Evolutionary conservation across 2,113 vertebrate species (phyloP).

Genomic region (Marmota monax): DNA sequence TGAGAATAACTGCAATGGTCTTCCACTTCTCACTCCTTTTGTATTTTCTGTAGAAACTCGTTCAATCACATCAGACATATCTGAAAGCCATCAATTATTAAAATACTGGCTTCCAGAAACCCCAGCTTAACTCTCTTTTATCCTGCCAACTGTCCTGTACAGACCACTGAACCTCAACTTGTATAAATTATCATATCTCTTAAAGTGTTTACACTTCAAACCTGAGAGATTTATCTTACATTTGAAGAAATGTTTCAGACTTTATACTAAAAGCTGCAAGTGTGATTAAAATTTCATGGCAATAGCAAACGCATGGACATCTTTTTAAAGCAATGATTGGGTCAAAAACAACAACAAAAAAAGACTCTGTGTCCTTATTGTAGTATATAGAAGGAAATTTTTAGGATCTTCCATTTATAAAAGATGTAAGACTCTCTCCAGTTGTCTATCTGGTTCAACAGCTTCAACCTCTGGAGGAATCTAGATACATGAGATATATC

Average conservation of each 20-base stretch:
- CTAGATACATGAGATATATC: not conserved
- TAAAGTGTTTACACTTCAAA: not conserved
- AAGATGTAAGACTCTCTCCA: not conserved
- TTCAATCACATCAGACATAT: not conserved
- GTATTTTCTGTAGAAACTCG: not conserved
- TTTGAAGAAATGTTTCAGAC: not conserved
- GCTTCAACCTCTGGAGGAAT: not conserved
- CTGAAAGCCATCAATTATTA: not conserved
- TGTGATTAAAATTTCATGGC: conserved; percentile 34
- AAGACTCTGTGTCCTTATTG: not conserved
- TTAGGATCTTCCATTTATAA: not conserved
- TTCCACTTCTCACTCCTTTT: not conserved
- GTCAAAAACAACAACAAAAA: not conserved
- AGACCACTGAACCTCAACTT: not conserved
- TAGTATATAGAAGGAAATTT: not conserved
- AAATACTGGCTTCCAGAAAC: not conserved
- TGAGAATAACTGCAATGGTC: not conserved
- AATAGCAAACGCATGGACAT: not conserved
- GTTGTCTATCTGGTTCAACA: not conserved
- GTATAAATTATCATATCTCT: not conserved
- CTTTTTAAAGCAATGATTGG: not conserved
- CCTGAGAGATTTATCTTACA: not conserved
- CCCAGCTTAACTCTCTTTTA: not conserved
- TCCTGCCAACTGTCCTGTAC: not conserved
- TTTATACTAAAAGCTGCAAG: not conserved